Evolutionary conservation across 2,113 vertebrate genomes (phyloP).

Genomic region (Mystacornis crossleyi): DNA sequence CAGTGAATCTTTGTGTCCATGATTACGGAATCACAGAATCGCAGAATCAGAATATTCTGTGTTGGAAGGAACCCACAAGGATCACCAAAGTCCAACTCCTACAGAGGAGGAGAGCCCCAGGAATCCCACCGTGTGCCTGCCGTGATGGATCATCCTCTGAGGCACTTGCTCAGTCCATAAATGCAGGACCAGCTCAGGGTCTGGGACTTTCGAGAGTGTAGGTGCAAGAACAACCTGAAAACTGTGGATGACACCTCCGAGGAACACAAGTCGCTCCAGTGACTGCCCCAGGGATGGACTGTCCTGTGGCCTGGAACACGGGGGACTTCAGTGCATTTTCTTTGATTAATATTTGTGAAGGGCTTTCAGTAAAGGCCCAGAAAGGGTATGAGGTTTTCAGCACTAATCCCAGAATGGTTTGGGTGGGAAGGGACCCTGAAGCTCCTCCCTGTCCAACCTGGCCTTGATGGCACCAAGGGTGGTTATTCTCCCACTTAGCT

Average conservation of each 20-base stretch:
- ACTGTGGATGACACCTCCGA: background rate
- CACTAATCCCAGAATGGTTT: background rate
- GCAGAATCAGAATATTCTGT: background rate
- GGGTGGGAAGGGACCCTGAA: background rate
- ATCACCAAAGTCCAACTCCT: background rate
- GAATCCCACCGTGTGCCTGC: background rate
- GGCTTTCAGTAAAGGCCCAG: background rate
- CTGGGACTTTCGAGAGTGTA: fast-evolving
- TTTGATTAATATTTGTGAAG: background rate
- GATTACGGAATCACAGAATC: fast-evolving
- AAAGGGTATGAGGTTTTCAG: background rate
- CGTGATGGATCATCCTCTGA: background rate
- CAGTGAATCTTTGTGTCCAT: background rate
- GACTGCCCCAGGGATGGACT: background rate
- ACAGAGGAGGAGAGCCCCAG: background rate
- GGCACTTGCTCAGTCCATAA: background rate
- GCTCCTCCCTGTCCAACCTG: fast-evolving
- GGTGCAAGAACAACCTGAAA: background rate
- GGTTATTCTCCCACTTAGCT: background rate
- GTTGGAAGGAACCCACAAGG: background rate
- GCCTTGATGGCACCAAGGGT: background rate
- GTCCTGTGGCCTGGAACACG: background rate
- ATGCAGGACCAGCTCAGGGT: background rate
- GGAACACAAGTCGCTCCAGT: background rate
- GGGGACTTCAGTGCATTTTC: background rate